A percentile compares a stretch with the other conserved stretches of the same genome.
phyloP scores from a whole-genome alignment of 2,113 vertebrate species.

The Brevimyrus niger region DNA sequence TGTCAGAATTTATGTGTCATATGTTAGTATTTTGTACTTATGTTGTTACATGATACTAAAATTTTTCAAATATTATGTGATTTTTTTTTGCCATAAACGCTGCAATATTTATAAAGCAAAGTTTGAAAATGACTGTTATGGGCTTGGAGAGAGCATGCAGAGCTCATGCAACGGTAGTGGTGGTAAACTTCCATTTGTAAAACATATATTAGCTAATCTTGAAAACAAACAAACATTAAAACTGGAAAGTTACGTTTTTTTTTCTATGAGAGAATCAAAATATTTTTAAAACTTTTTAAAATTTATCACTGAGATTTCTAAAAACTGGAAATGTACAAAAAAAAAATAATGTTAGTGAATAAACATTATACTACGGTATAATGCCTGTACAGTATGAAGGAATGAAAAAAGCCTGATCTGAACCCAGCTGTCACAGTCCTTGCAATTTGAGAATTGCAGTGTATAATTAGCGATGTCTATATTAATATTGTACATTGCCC shows the following conservation, averaged over 20 bases:
- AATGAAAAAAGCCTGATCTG: background rate
- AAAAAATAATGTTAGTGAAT: background rate
- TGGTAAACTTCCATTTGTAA: too few relatives aligned
- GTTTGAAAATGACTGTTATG: background rate
- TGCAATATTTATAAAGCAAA: background rate
- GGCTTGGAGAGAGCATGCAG: background rate
- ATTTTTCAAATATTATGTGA: background rate
- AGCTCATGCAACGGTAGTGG: too few relatives aligned
- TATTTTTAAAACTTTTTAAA: background rate
- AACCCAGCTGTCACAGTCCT: background rate
- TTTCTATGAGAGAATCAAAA: background rate
- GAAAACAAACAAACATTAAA: background rate
- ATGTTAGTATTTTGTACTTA: background rate
- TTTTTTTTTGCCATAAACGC: background rate
- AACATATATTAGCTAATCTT: background rate
- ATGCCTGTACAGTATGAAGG: background rate
- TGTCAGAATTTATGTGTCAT: background rate
- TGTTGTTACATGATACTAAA: background rate
- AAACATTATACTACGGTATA: background rate
- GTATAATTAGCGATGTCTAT: background rate
- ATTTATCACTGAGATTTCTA: background rate
- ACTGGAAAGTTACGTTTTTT: background rate
- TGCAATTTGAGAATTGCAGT: background rate
- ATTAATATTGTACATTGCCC: background rate
- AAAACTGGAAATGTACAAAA: background rate